Evolutionary conservation across 1,140 invertebrate species (phyloP).

Genomic region (Aethina tumida): DNA sequence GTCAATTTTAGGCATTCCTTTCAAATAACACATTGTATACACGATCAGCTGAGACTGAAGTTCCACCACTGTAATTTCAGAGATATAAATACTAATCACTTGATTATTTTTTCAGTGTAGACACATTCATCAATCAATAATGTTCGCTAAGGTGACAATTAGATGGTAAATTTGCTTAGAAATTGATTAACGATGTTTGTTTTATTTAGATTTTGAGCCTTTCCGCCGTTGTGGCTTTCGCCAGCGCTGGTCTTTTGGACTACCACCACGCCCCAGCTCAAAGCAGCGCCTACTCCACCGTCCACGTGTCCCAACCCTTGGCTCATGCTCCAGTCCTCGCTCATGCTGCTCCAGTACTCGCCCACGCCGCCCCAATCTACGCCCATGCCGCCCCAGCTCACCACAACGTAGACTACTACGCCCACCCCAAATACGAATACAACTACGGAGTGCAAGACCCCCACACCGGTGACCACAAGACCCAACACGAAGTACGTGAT

Average conservation of each 20-base stretch:
- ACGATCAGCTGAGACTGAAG: no score
- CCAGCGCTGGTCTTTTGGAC: neutral
- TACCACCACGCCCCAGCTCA: neutral
- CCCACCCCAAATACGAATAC: conserved; percentile 40
- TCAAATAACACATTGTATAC: no score
- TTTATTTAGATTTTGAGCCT: conserved; percentile 1
- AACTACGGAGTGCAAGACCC: conserved; percentile 44
- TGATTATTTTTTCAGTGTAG: no score
- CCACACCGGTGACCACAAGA: conserved; percentile 46
- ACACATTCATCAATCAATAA: no score
- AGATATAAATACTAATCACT: no score
- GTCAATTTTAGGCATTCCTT: no score
- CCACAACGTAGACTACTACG: no score
- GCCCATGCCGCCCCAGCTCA: neutral
- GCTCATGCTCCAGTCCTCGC: conserved; percentile 6
- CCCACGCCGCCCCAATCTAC: neutral
- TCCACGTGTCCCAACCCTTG: neutral
- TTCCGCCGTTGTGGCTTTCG: neutral
- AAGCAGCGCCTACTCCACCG: no score
- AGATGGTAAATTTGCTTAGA: no score
- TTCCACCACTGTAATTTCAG: no score
- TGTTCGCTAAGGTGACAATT: no score
- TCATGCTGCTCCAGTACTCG: neutral
- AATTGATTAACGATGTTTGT: no score
- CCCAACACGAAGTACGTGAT: conserved; percentile 43